phyloP scores from a whole-genome alignment of 2,113 vertebrate genomes.

The Vicugna pacos region DNA sequence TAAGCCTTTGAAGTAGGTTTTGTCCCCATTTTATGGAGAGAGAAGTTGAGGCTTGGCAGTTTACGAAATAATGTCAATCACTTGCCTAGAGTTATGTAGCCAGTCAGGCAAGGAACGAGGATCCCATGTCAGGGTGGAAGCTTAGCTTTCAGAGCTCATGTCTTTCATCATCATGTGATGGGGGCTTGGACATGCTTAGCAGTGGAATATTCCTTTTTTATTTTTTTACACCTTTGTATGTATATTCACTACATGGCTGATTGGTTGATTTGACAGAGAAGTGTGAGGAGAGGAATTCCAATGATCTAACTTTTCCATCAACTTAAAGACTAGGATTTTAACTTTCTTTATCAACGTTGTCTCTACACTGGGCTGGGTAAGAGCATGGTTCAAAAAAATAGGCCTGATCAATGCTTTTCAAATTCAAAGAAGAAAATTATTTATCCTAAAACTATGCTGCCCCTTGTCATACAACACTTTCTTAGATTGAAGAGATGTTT shows the following conservation, averaged over 20 bases:
- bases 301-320: neutral
- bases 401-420: neutral
- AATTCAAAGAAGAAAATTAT: neutral
- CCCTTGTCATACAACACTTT: neutral
- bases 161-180: too few relatives aligned
- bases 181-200: neutral
- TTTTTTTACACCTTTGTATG: neutral
- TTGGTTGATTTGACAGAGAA: neutral
- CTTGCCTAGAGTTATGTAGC: neutral
- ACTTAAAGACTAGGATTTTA: neutral
- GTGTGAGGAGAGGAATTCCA: neutral
- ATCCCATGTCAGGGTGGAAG: neutral
- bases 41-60: neutral
- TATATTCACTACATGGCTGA: neutral
- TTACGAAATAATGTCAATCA: neutral
- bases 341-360: neutral
- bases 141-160: neutral
- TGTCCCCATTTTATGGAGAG: neutral
- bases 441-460: neutral
- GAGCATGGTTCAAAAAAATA: neutral
- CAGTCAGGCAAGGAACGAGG: neutral
- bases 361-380: neutral
- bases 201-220: neutral
- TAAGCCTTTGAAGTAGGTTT: neutral
- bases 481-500: neutral